Base-by-base conservation (phyloP, 2,797 vertebrate species). In the Helostoma temminkii region DNA sequence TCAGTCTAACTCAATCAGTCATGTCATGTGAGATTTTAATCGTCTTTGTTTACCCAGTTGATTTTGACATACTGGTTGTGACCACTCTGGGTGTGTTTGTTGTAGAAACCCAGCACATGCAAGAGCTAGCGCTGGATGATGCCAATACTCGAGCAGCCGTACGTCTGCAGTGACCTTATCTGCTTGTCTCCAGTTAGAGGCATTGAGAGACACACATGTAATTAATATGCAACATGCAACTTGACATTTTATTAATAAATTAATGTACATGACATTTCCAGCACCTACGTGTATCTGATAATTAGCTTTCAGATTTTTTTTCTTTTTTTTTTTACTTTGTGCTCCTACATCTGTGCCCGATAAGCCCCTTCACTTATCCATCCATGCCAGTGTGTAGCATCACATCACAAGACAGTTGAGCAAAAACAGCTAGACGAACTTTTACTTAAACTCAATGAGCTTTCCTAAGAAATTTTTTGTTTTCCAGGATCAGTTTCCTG, bases 51-150 rank as follows among this genome's bases (percentile, higher is more conserved):
- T 0, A 89, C 48, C 93, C 91, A 93, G 87, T n/a, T n/a, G n/a
- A n/a, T n/a, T n/a, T n/a, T n/a, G n/a, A n/a, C n/a, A n/a, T n/a
- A n/a, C n/a, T n/a, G n/a, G n/a, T n/a, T n/a, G n/a, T n/a, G n/a
- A n/a, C n/a, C n/a, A n/a, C n/a, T n/a, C n/a, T 91, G 86, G 18
- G 63, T 90, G 58, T 95, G 95, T 14, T 96, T 93, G 0, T 95
- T 94, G 76, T 91, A 73, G 89, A 95, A 95, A 4, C 95, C 95
- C 62, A 96, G 62, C 0, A 91, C 65, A 0, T 95, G 94, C 25
- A 95, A 76, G 69, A 95, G 71, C 32, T 94, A 93, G 2, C 95
- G 94, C 10, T 93, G 93, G 81, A 93, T 84, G 71, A 95, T 69
- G 45, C 93, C 92, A 0, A 78, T 57, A 0, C 19, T 14, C 5